phyloP scores from a whole-genome alignment of 2,797 vertebrate genomes.

The Masticophis lateralis region DNA sequence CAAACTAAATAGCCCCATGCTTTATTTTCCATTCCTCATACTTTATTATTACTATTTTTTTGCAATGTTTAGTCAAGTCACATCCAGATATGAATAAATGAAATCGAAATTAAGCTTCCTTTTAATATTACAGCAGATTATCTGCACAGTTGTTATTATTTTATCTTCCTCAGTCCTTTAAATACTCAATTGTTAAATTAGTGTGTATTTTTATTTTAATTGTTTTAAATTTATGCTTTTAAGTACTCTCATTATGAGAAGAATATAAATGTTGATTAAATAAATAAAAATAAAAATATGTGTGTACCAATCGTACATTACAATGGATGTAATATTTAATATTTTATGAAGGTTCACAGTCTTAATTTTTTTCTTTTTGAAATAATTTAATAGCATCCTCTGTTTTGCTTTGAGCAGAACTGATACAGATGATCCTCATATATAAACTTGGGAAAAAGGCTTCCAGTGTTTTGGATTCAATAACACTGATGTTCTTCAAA shows the following conservation, averaged over 20 bases:
- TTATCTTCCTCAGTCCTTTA: background rate
- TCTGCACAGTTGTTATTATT: slow-evolving; percentile 31
- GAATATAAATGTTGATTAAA: background rate
- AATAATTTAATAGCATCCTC: slow-evolving; percentile 22
- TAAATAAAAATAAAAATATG: slow-evolving; percentile 9
- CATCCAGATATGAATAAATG: slow-evolving; percentile 6
- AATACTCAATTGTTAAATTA: background rate
- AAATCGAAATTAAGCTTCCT: background rate
- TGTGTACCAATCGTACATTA: background rate
- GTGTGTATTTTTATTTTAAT: background rate
- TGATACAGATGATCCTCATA: background rate
- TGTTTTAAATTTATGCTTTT: background rate
- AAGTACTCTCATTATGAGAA: background rate
- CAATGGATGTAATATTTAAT: slow-evolving; percentile 45
- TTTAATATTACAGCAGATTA: background rate
- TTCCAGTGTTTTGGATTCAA: background rate
- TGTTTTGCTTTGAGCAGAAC: slow-evolving; percentile 33
- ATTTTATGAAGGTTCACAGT: slow-evolving; percentile 35
- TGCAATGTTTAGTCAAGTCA: slow-evolving; percentile 21
- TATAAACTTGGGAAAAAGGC: background rate
- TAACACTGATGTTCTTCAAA: background rate
- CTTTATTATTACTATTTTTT: slow-evolving; percentile 42
- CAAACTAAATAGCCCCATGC: background rate
- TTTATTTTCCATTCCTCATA: background rate
- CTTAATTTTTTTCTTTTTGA: slow-evolving; percentile 28